These are phyloP conservation scores for Amblyopsis hoosieri DNA, from an alignment of 2,797 vertebrate species.

Conservation along the genomic window DNA sequence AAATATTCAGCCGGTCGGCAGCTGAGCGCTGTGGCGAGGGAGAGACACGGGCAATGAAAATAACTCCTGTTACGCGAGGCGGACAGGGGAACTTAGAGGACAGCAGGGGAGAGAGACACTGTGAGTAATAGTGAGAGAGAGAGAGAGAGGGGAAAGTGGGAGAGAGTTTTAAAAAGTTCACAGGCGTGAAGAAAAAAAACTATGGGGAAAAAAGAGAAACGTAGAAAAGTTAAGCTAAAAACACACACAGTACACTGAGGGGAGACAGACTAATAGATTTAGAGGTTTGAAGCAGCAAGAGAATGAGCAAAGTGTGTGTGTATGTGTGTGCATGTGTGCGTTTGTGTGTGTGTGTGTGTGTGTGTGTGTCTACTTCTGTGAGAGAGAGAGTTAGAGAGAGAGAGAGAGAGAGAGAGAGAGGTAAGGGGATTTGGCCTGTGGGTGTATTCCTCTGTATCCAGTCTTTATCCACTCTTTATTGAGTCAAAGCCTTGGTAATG, in stretches of 20 bases:
- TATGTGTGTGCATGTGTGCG: slow-evolving; percentile 30
- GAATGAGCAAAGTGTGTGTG: slow-evolving; percentile 16
- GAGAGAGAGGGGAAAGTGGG: slow-evolving; percentile 2
- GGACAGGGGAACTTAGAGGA: slow-evolving; percentile 41
- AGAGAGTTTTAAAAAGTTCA: slow-evolving; percentile 57
- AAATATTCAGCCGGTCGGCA: slow-evolving; percentile 75
- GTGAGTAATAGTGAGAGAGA: slow-evolving; percentile 51
- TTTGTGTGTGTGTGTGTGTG: slow-evolving; percentile 30
- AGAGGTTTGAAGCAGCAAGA: slow-evolving; percentile 40
- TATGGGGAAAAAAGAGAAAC: not conserved
- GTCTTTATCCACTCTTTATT: slow-evolving; percentile 76
- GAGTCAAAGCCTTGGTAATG: slow-evolving; percentile 76
- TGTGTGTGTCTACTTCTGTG: slow-evolving; percentile 29
- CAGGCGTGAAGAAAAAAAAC: slow-evolving; percentile 29
- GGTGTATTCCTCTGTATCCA: slow-evolving; percentile 72
- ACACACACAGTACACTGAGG: slow-evolving; percentile 18
- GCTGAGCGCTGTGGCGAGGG: slow-evolving; percentile 52
- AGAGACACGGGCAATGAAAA: slow-evolving; percentile 69
- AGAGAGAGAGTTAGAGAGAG: slow-evolving; percentile 30
- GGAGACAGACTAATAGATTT: slow-evolving; percentile 48
- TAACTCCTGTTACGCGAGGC: slow-evolving; percentile 71
- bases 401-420: slow-evolving; percentile 31
- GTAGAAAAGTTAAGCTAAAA: not conserved
- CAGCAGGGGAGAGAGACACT: slow-evolving; percentile 61
- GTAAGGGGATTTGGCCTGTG: slow-evolving; percentile 31